Base-by-base conservation (phyloP, 2,888 invertebrate species). In the Zeuzera pyrina region DNA sequence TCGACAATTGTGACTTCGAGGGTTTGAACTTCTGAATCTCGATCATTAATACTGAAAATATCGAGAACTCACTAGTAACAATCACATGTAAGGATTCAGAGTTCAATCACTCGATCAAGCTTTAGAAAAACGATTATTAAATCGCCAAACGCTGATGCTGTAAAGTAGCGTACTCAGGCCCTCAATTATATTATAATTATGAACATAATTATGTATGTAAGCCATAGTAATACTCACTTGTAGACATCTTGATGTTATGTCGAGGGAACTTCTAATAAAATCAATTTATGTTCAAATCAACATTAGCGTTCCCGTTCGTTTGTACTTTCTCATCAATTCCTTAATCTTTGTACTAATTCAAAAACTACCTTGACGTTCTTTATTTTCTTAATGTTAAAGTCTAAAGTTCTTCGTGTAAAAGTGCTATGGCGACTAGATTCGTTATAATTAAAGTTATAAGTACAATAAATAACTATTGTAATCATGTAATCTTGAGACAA, bases 361-460 rank as follows among this genome's bases (percentile, higher is more conserved):
- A 45, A 45, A 51, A 52, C 45, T 49, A 45, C 45, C 30, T 42
- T 48, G 34, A 33, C 36, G 42, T 49, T 37, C 44, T n/a, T 52
- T 44, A 48, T 35, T 38, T 36, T 39, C 51, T 65, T 62, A 64
- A 38, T 48, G 45, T 57, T 61, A 57, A 52, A 60, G 57, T 71
- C 61, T 70, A 68, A 72, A 64, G 67, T 71, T 63, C 65, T 72
- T 69, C 66, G 60, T 67, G 49, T 70, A 72, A 72, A 68, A 77
- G 76, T 78, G 78, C 78, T 78, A 72, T 68, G 59, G 69, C 69
- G 81, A 83, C 81, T 83, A 83, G 81, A 83, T 71, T 83, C 70
- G 81, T 81, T 66, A 56, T 63, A 19, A 53, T 62, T 72, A 67
- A 70, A 63, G 53, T 63, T 62, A 67, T 67, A 66, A 65, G 59